Base-by-base conservation (phyloP, 1,140 invertebrate species). In the Drosophila oshimai region DNA sequence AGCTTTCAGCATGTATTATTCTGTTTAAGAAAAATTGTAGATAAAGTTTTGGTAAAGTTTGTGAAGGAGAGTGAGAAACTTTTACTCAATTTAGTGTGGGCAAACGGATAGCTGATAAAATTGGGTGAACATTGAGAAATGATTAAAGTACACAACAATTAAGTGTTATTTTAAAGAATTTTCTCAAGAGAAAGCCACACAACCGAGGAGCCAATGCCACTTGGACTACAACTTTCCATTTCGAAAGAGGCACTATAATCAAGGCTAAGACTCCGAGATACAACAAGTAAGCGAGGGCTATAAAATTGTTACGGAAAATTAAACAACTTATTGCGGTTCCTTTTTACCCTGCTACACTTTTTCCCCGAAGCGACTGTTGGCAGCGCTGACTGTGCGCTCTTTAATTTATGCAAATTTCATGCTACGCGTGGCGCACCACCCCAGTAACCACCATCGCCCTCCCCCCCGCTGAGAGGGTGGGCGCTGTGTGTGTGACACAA, bases 321-420 rank as follows among this genome's bases (percentile, higher is more conserved):
- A 80, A 80, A 80, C 61, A 87, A 84, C 65, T 79, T 86, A 84
- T 86, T 75, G 71, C 22, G 50, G 55, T 46, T 58, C 58, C 29
- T 53, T 50, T 45, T 41, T 37, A 18, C 24, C 24, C 10, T 15
- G 29, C 6, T 4, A 17, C 46, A 24, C 15, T 47, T 39, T 49
- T 39, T 49, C 13, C 4, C 45, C 9, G 12, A 3, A 10, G 42
- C 33, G 20, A 26, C 34, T 41, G 55, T 47, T 70, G 72, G 45
- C 68, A 41, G 33, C 18, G 68, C 62, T 77, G 61, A 64, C 47
- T 58, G 36, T 54, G 74, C 57, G 39, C 45, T 64, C 57, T 67
- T 86, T 87, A 86, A 86, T 86, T 76, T 86, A 86, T 86, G 80
- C 50, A 86, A 86, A 86, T 86, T 80, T 86, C 62, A 86, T 86